These are phyloP conservation scores for Mixornis gularis DNA, from an alignment of 2,113 vertebrate genomes.

Conservation along the genomic window DNA sequence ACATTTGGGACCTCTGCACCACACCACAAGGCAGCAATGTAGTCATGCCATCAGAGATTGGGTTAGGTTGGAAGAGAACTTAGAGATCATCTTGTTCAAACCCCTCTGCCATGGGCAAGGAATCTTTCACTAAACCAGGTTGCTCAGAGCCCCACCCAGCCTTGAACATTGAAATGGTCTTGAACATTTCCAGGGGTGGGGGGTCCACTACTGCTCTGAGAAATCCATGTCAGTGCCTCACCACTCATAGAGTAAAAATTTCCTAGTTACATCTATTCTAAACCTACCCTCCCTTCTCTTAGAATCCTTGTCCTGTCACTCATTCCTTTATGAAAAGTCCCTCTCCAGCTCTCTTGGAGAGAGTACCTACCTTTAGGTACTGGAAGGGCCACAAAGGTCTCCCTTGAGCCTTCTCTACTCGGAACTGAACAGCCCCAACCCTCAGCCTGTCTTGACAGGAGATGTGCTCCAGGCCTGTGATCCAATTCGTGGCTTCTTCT, in stretches of 20 bases:
- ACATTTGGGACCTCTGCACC: fast-evolving
- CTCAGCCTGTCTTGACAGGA: not conserved
- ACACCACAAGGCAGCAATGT: not conserved
- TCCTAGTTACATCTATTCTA: not conserved
- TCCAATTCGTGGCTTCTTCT: not conserved
- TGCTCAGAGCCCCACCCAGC: not conserved
- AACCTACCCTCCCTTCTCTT: not conserved
- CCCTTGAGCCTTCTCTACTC: not conserved
- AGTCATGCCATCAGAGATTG: fast-evolving
- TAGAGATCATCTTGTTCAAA: not conserved
- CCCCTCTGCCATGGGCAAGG: not conserved
- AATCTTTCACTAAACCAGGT: not conserved
- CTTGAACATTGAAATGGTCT: too few relatives aligned
- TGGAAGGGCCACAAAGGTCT: not conserved
- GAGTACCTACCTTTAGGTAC: not conserved
- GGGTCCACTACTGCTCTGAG: not conserved
- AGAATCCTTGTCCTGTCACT: not conserved
- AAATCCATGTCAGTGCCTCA: not conserved
- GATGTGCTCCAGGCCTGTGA: not conserved
- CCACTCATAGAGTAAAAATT: not conserved
- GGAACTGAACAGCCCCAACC: not conserved
- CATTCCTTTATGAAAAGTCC: not conserved
- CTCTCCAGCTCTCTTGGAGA: not conserved
- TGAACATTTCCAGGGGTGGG: not conserved
- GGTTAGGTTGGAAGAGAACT: not conserved